These are phyloP conservation scores for Pseudoatta argentina DNA, from an alignment of 1,140 invertebrate genomes.

Conservation along the genomic window DNA sequence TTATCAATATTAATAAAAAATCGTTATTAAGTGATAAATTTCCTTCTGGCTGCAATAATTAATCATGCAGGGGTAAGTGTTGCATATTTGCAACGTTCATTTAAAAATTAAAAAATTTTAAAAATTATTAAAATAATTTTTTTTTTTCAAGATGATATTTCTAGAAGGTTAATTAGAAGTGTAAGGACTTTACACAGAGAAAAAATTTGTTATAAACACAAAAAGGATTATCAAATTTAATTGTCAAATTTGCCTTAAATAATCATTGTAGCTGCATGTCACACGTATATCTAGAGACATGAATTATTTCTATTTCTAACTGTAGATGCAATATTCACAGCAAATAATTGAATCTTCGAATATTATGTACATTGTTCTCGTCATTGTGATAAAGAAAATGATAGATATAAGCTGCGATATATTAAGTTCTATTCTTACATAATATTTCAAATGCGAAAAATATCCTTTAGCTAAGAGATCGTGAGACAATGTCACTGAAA, in stretches of 20 bases:
- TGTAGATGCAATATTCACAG: not conserved
- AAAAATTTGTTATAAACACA: no score
- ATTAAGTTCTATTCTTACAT: not conserved
- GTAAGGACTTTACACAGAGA: no score
- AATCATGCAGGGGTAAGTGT: no score
- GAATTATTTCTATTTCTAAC: not conserved
- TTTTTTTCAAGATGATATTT: no score
- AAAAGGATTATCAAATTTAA: no score
- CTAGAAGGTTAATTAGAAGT: no score
- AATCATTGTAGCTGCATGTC: not conserved
- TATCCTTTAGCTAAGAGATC: not conserved
- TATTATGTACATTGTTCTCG: not conserved
- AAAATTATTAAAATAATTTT: no score
- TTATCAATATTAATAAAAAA: not conserved
- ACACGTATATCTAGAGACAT: not conserved
- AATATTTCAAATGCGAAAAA: conserved; percentile 4
- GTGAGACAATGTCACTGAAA: conserved; percentile 50
- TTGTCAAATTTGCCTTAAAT: not conserved
- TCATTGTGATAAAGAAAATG: not conserved
- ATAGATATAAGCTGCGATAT: not conserved
- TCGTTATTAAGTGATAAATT: not conserved
- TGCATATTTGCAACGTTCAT: no score
- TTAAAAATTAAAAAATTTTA: no score
- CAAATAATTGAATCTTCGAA: not conserved
- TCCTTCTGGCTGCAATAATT: not conserved